Base-by-base conservation (phyloP, 2,113 vertebrate species). In the Lamprotornis superbus region DNA sequence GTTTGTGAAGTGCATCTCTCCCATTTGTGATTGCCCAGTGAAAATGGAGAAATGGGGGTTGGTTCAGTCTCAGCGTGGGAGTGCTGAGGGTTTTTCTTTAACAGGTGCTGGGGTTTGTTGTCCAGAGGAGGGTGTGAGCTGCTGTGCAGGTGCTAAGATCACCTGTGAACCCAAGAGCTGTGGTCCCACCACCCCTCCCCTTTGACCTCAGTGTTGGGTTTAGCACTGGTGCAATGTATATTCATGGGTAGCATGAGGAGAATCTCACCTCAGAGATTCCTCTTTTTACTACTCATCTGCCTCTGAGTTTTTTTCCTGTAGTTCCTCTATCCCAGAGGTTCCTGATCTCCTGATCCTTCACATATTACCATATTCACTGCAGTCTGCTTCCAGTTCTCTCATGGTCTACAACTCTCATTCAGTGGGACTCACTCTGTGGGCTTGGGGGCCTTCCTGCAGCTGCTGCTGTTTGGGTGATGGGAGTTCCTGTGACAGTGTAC, bases 331-430 rank as follows among this genome's bases (percentile, higher is more conserved):
- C 24, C 35, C 47, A 44, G 19, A 61, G 37, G 31, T 86, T 75
- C 44, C 74, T 1, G 1, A 7, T 65, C 30, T 52, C 25, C 46
- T 40, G 20, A 21, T 50, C 39, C 33, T 47, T 60, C 15, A 4
- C 11, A 0, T 1, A 0, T 65, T 63, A 11, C 40, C 15, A 42
- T 33, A 46, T 27, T 69, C 8, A 1, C 24, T 35, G 5, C 22
- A 10, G 25, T 77, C 27, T 76, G 71, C 63, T 76, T 49, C 35
- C 37, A 17, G 1, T 44, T 46, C 47, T 52, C 37, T 68, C 33
- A 0, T 5, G 56, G 27, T 27, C 27, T 30, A 2, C 0, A 0
- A 4, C 22, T 68, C 65, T 33, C 12, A 0, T 16, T 73, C 71
- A 52, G 12, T 17, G n/a, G 49, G 30, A 24, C 39, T 74, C 12